A percentile compares a stretch with the other conserved stretches of the same genome.
These are phyloP conservation scores for Scarus forsteni DNA, from an alignment of 2,797 vertebrate species.

Conservation along the genomic window DNA sequence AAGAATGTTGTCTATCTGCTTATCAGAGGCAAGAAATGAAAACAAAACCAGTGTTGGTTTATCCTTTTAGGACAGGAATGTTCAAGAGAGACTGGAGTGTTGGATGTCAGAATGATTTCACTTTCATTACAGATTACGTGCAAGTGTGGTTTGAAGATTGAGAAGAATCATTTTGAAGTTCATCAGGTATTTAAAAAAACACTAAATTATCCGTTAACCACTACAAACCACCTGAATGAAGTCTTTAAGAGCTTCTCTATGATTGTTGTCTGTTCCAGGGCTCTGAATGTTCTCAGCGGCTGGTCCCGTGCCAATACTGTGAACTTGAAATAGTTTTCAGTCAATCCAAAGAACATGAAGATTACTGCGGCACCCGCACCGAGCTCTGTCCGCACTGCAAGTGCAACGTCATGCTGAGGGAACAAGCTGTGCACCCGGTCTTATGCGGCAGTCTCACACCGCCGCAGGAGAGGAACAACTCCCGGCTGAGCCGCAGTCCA, in stretches of 20 bases:
- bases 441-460: constrained; percentile 84
- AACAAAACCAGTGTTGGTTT: too few relatives aligned
- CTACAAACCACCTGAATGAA: neutral
- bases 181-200: constrained; percentile 87
- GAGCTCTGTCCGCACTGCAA: constrained; percentile 90
- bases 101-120: neutral
- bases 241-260: neutral
- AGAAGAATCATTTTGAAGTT: constrained; percentile 86
- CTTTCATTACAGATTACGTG: constrained; percentile 88
- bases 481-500: constrained; percentile 55
- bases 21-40: too few relatives aligned
- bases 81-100: too few relatives aligned
- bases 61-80: too few relatives aligned
- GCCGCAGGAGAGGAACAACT: constrained; percentile 77
- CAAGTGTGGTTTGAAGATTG: constrained; percentile 93
- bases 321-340: constrained; percentile 90
- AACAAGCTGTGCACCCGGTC: constrained; percentile 87
- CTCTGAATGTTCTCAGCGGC: constrained; percentile 88
- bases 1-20: too few relatives aligned
- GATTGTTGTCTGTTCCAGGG: constrained; percentile 59
- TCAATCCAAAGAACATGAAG: constrained; percentile 92
- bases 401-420: constrained; percentile 90
- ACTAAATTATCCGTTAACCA: neutral
- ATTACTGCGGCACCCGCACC: constrained; percentile 94
- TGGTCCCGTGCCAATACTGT: constrained; percentile 91